phyloP scores from a whole-genome alignment of 2,888 invertebrate genomes.

The Mesoligia furuncula region DNA sequence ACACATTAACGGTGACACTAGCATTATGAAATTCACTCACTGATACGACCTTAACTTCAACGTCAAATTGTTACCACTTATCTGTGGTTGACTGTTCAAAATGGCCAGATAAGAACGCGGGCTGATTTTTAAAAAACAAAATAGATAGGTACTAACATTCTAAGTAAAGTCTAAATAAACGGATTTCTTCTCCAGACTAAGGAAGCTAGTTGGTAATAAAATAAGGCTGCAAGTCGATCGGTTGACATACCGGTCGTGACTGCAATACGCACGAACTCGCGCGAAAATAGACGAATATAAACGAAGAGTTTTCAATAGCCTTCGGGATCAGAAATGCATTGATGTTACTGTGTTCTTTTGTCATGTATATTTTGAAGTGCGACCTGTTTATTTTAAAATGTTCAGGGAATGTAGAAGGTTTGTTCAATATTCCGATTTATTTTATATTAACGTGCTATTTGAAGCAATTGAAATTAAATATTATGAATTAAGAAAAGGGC shows the following conservation, averaged over 20 bases:
- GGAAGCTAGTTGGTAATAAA: constrained; percentile 30
- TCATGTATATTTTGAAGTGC: constrained; percentile 27
- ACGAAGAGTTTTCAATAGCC: constrained; percentile 54
- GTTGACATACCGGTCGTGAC: constrained; percentile 53
- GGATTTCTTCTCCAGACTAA: not conserved
- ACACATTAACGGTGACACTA: too few relatives aligned
- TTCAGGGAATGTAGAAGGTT: too few relatives aligned
- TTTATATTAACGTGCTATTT: not conserved
- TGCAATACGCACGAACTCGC: constrained; percentile 49
- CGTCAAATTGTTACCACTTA: not conserved
- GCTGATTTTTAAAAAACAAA: not conserved
- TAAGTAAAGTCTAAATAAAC: not conserved
- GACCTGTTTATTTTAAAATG: constrained; percentile 9
- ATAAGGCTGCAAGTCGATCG: constrained; percentile 44
- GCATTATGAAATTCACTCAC: not conserved
- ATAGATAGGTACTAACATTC: not conserved
- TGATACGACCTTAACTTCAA: not conserved
- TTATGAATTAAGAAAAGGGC: not conserved
- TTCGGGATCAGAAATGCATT: constrained; percentile 43
- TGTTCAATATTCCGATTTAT: not conserved
- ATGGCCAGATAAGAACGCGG: not conserved
- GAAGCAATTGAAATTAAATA: not conserved
- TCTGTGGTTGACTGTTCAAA: not conserved
- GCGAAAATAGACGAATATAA: constrained; percentile 58
- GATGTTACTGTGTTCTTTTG: constrained; percentile 33